These are phyloP conservation scores for Euglossa dilemma DNA, from an alignment of 1,140 invertebrate genomes.

Conservation along the genomic window DNA sequence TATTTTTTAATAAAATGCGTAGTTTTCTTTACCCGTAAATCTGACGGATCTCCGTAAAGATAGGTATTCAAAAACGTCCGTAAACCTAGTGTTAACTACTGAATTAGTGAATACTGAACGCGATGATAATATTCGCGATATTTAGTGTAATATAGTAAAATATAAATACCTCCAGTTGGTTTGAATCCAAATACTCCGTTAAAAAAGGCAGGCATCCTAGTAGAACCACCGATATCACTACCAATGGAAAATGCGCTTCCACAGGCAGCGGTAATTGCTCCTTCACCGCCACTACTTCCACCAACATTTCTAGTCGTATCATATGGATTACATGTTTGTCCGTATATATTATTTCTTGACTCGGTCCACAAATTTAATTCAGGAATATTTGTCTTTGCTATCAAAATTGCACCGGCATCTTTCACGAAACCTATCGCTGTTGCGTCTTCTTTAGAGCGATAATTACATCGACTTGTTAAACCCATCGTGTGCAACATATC, in stretches of 20 bases:
- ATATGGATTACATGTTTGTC: constrained; percentile 96
- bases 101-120: too few relatives aligned
- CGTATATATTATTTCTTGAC: constrained; percentile 94
- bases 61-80: too few relatives aligned
- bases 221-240: constrained; percentile 96
- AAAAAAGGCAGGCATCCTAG: constrained; percentile 96
- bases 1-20: too few relatives aligned
- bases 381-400: constrained; percentile 96
- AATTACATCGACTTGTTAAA: constrained; percentile 82
- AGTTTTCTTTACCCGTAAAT: too few relatives aligned
- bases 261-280: constrained; percentile 87
- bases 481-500: constrained; percentile 88
- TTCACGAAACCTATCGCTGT: constrained; percentile 89
- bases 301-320: constrained; percentile 91
- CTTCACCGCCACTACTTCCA: constrained; percentile 94
- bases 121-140: neutral
- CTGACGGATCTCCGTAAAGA: too few relatives aligned
- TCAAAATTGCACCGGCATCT: constrained; percentile 92
- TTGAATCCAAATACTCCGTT: constrained; percentile 97
- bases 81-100: too few relatives aligned
- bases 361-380: constrained; percentile 95
- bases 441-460: constrained; percentile 88
- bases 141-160: constrained; percentile 5
- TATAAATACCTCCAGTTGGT: constrained; percentile 86
- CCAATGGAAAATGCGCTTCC: constrained; percentile 94